Evolutionary conservation across 2,797 vertebrate genomes (phyloP).

Genomic region (Epinephelus awoara): DNA sequence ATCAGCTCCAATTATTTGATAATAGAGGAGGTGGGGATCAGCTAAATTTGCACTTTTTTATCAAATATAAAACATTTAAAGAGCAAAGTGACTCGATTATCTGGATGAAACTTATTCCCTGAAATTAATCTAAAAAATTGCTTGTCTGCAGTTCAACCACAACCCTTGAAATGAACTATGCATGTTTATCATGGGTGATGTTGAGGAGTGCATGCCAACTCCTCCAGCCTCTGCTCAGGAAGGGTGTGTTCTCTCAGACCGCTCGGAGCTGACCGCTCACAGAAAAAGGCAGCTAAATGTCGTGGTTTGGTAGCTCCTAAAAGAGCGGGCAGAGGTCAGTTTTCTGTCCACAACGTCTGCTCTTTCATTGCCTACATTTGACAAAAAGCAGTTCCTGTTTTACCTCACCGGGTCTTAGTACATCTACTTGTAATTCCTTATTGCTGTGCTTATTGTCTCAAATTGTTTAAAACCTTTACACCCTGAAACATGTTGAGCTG

Average conservation of each 20-base stretch:
- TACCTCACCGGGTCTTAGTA: background rate
- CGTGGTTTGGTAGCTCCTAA: conserved; percentile 66
- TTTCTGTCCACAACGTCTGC: conserved; percentile 52
- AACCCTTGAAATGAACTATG: conserved; percentile 28
- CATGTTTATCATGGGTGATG: conserved; percentile 54
- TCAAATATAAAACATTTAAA: background rate
- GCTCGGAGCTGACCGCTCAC: conserved; percentile 66
- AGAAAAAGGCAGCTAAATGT: conserved; percentile 67
- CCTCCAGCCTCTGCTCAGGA: conserved; percentile 70
- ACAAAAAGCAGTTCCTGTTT: conserved; percentile 30
- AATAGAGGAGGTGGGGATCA: background rate
- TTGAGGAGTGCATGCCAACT: conserved; percentile 50
- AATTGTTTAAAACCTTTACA: background rate
- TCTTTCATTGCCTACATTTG: conserved; percentile 35
- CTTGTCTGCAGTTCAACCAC: conserved; percentile 25
- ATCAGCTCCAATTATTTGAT: conserved; percentile 7
- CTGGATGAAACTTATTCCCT: background rate
- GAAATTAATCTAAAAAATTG: background rate
- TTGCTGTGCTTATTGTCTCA: background rate
- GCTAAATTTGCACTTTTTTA: conserved; percentile 4
- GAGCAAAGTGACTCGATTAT: background rate
- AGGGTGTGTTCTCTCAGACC: conserved; percentile 75
- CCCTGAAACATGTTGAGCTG: background rate
- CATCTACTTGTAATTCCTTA: background rate
- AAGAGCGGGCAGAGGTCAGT: conserved; percentile 59